These are phyloP conservation scores for Cryptus armator DNA, from an alignment of 2,888 invertebrate species.

Conservation along the genomic window DNA sequence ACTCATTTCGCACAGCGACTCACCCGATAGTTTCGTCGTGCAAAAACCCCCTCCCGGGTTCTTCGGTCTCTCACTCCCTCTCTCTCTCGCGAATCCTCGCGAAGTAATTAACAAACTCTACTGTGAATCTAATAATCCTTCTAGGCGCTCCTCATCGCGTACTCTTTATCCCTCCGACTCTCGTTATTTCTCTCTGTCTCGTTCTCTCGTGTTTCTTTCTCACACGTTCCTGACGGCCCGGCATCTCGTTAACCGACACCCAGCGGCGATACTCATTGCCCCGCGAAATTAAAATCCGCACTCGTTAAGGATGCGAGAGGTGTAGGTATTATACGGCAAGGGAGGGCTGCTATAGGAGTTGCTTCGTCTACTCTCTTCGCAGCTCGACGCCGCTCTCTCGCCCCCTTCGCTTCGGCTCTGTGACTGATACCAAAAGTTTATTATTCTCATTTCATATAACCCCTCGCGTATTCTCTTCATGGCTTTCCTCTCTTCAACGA, in stretches of 20 bases:
- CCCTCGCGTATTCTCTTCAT: neutral
- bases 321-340: neutral
- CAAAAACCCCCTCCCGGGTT: neutral
- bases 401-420: neutral
- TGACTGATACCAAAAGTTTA: constrained; percentile 32
- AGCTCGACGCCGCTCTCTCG: neutral
- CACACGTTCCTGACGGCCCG: constrained; percentile 12
- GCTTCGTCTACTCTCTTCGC: constrained; percentile 10
- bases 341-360: neutral
- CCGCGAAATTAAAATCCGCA: constrained; percentile 53
- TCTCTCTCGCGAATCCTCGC: neutral
- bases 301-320: constrained; percentile 43
- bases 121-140: constrained; percentile 59
- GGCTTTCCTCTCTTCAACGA: neutral
- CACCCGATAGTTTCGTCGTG: neutral
- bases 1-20: constrained; percentile 18
- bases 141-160: constrained; percentile 4
- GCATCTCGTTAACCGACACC: constrained; percentile 55
- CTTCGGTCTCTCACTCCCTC: neutral
- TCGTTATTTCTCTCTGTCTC: neutral
- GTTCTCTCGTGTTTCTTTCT: constrained; percentile 10
- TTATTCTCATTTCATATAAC: constrained; percentile 12
- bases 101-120: constrained; percentile 59
- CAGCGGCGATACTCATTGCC: constrained; percentile 59
- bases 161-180: constrained; percentile 14